Base-by-base conservation (phyloP, 2,797 vertebrate genomes). In the Eulemur coronatus region DNA sequence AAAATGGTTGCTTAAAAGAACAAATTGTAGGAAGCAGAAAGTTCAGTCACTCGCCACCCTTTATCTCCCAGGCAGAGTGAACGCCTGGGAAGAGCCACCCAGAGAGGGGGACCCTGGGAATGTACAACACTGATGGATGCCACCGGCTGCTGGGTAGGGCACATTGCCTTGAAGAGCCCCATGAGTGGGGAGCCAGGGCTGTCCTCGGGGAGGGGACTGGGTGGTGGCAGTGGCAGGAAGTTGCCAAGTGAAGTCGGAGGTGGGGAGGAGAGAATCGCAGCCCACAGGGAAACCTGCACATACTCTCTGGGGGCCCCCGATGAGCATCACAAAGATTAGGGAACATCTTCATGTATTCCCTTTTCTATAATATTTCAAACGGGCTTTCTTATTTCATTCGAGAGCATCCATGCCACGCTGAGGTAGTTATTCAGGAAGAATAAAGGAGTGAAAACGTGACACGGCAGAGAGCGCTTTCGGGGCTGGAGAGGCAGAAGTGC, bases 211-310 rank as follows among this genome's bases (percentile, higher is more conserved):
- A 38, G 20, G 50, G 75, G 4, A 55, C 6, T 12, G 33, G 22
- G 7, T 2, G 75, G 43, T 7, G 15, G 61, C 33, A 17, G 63
- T 8, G 18, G 22, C 75, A 4, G 48, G 35, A 10, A 17, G 67
- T 35, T 2, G 17, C 28, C 52, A 1, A 7, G 78, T 28, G 22
- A 24, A 30, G 9, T 4, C 0, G 1, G 30, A 20, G 28, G 55
- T 15, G 26, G 4, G 30, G n/a, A 22, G 35, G 11, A 55, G 46
- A 18, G 18, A 26, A 38, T 11, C 4, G n/a, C 61, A 14, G 33
- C 8, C 3, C 13, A 0, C 2, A 26, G 30, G 48, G 75, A 65
- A 6, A 5, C 1, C 33, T 14, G 20, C 1, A 0, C 0, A 2
- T 7, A 0, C 2, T 26, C 35, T 28, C 70, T 9, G 1, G 46